Conservation (phyloP, 2,888 invertebrate species). For the Aspidiotus rigidus region DNA sequence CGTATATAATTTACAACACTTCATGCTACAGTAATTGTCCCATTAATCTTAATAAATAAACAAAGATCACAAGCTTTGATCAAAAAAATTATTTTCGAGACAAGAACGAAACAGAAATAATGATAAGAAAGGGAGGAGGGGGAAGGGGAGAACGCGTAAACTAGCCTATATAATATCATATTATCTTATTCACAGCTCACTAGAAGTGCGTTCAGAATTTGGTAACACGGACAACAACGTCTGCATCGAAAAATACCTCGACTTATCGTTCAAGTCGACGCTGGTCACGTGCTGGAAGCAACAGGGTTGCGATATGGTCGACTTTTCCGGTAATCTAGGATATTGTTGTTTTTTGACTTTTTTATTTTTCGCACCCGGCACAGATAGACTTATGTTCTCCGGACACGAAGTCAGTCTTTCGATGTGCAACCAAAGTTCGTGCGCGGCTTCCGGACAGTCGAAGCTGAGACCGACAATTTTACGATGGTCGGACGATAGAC, state of each 20-base stretch:
- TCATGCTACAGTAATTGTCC: too few relatives aligned
- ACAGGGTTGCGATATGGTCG: constrained; percentile 73
- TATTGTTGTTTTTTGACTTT: constrained; percentile 51
- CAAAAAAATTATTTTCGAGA: neutral
- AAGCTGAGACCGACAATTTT: constrained; percentile 70
- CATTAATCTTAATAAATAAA: too few relatives aligned
- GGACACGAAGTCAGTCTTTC: constrained; percentile 64
- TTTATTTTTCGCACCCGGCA: constrained; percentile 55
- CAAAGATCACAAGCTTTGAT: constrained; percentile 10
- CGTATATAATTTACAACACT: too few relatives aligned
- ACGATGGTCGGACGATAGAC: constrained; percentile 65
- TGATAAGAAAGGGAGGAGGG: neutral
- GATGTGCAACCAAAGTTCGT: constrained; percentile 59
- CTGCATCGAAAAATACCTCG: constrained; percentile 58
- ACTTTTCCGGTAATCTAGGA: constrained; percentile 60
- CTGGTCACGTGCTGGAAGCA: constrained; percentile 76
- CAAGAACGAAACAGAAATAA: constrained; percentile 6
- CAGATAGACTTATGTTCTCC: constrained; percentile 64
- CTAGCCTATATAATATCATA: neutral
- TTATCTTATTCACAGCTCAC: constrained; percentile 14
- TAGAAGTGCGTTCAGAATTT: constrained; percentile 25
- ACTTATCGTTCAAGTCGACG: constrained; percentile 58
- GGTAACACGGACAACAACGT: constrained; percentile 48
- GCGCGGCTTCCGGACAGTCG: constrained; percentile 62
- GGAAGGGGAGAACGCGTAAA: constrained; percentile 5